Evolutionary conservation across 2,113 vertebrate species (phyloP).

Genomic region (Empidonax alnorum): DNA sequence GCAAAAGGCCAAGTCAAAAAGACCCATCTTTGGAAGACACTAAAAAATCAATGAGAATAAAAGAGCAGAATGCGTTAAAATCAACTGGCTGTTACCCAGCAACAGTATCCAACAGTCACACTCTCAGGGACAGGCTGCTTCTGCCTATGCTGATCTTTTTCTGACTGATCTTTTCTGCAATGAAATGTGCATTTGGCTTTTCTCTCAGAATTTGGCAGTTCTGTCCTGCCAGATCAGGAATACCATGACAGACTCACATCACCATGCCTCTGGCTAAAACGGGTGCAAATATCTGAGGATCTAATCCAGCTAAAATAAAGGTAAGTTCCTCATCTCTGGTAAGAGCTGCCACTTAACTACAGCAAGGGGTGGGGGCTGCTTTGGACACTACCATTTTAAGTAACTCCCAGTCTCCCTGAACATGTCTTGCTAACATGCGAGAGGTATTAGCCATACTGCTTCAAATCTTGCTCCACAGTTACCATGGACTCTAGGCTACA

Average conservation of each 20-base stretch:
- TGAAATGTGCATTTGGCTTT: neutral
- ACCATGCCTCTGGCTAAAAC: neutral
- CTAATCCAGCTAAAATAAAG: neutral
- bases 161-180: neutral
- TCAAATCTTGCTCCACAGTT: neutral
- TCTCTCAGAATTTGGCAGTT: neutral
- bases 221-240: neutral
- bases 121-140: neutral
- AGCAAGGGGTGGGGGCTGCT: neutral
- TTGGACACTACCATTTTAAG: neutral
- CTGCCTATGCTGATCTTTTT: neutral
- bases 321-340: neutral
- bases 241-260: neutral
- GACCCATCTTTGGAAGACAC: neutral
- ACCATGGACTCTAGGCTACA: neutral
- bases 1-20: neutral
- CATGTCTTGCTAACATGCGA: neutral
- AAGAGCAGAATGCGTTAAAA: neutral
- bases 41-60: conserved; percentile 1
- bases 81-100: conserved; percentile 39
- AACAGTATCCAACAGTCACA: conserved; percentile 3
- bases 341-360: neutral
- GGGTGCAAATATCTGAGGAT: neutral
- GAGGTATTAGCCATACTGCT: neutral
- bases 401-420: neutral